Evolutionary conservation across 2,888 invertebrate genomes (phyloP).

Genomic region (Micoletzkya japonica): DNA sequence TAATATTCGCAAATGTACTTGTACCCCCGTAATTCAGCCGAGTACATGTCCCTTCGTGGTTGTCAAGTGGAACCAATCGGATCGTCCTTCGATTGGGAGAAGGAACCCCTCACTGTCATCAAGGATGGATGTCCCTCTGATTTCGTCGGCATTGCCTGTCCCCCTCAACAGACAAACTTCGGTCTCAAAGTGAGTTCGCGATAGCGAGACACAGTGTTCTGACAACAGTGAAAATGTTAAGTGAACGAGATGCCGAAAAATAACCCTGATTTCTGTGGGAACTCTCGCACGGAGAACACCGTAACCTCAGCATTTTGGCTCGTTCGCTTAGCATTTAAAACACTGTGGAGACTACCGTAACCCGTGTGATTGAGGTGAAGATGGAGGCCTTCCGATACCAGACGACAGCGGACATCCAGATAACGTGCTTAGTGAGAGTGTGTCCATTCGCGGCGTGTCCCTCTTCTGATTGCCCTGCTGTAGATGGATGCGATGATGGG

Average conservation of each 20-base stretch:
- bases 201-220: too few species aligned
- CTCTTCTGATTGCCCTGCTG: conserved; percentile 49
- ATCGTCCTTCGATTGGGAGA: conserved; percentile 61
- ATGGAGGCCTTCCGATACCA: conserved; percentile 64
- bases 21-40: too few species aligned
- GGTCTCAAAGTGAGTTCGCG: conserved; percentile 48
- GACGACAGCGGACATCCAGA: conserved; percentile 62
- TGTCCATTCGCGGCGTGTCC: conserved; percentile 62
- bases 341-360: too few species aligned
- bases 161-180: conserved; percentile 58
- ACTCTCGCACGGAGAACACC: too few species aligned
- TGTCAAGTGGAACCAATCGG: conserved; percentile 63
- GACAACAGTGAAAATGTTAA: too few species aligned
- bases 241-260: too few species aligned
- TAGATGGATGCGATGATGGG: conserved; percentile 56
- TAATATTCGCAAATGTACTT: too few species aligned
- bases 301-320: too few species aligned
- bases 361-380: conserved; percentile 41
- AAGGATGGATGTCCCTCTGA: conserved; percentile 60
- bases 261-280: too few species aligned
- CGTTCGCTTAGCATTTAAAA: too few species aligned
- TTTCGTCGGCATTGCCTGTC: conserved; percentile 62
- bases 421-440: conserved; percentile 61
- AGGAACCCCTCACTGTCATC: conserved; percentile 52
- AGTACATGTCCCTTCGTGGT: conserved; percentile 59